Evolutionary conservation across 2,888 invertebrate species (phyloP).

Genomic region (Epistrophella euchroma): DNA sequence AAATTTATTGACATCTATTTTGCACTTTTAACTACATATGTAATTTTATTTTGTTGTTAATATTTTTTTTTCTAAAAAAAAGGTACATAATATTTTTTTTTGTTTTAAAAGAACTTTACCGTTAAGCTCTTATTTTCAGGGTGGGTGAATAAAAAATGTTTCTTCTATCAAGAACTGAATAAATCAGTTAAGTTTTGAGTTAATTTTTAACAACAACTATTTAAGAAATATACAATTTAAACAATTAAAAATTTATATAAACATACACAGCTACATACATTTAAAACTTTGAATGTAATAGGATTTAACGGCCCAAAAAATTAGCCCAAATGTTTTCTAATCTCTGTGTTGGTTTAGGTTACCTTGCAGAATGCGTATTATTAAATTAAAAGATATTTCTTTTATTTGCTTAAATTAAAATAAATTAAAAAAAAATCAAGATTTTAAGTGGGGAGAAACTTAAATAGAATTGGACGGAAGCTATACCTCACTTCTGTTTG

Average conservation of each 20-base stretch:
- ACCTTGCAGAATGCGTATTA: background rate
- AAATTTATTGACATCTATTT: slow-evolving; percentile 65
- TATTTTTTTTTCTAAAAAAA: slow-evolving; percentile 12
- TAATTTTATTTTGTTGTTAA: slow-evolving; percentile 1
- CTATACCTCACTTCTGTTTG: slow-evolving; percentile 59
- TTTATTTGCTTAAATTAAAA: slow-evolving; percentile 17
- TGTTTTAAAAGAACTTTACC: slow-evolving; percentile 39
- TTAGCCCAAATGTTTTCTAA: background rate
- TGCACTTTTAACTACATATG: slow-evolving; percentile 61
- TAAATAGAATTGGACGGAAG: slow-evolving; percentile 68
- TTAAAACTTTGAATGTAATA: background rate
- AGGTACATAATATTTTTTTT: slow-evolving; percentile 44
- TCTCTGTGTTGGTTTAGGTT: background rate
- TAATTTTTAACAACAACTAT: background rate
- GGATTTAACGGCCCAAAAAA: background rate
- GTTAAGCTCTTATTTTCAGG: slow-evolving; percentile 60
- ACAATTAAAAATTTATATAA: background rate
- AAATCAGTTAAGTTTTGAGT: background rate
- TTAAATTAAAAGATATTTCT: background rate
- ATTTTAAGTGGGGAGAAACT: slow-evolving; percentile 11
- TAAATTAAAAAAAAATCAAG: slow-evolving; percentile 5
- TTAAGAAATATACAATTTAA: background rate
- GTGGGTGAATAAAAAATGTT: slow-evolving; percentile 47
- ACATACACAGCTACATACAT: background rate
- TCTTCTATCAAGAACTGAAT: background rate